phyloP scores from a whole-genome alignment of 2,888 invertebrate species.

The Phasia obesa region DNA sequence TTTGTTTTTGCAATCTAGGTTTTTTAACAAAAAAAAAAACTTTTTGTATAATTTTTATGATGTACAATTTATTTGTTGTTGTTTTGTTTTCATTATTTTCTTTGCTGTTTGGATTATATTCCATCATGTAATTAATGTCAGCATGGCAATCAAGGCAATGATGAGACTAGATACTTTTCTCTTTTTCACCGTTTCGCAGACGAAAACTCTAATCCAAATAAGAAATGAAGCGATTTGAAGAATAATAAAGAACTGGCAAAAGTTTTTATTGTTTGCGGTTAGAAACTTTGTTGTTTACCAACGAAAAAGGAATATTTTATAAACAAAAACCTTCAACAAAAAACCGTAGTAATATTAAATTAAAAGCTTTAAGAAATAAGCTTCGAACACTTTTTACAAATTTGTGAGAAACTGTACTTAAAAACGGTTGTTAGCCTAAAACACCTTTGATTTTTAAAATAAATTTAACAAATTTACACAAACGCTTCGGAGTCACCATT shows the following conservation, averaged over 20 bases:
- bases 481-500: too few species aligned
- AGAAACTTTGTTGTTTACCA: slow-evolving; percentile 15
- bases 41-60: slow-evolving; percentile 36
- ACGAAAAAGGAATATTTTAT: too few species aligned
- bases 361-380: too few species aligned
- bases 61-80: slow-evolving; percentile 17
- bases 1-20: slow-evolving; percentile 24
- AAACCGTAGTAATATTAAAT: too few species aligned
- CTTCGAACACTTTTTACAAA: too few species aligned
- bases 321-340: too few species aligned
- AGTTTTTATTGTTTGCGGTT: slow-evolving; percentile 24
- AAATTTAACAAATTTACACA: too few species aligned
- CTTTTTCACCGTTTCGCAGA: slow-evolving; percentile 17
- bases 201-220: slow-evolving; percentile 49
- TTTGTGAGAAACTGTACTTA: too few species aligned
- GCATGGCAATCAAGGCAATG: slow-evolving; percentile 41
- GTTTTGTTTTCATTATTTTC: background rate
- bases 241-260: background rate
- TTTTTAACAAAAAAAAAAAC: slow-evolving; percentile 11
- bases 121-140: slow-evolving; percentile 42
- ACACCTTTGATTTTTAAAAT: too few species aligned
- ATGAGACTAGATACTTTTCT: slow-evolving; percentile 32
- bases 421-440: too few species aligned
- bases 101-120: slow-evolving; percentile 17
- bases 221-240: slow-evolving; percentile 8